These are phyloP conservation scores for Laticauda colubrina DNA, from an alignment of 2,113 vertebrate genomes.

Conservation along the genomic window DNA sequence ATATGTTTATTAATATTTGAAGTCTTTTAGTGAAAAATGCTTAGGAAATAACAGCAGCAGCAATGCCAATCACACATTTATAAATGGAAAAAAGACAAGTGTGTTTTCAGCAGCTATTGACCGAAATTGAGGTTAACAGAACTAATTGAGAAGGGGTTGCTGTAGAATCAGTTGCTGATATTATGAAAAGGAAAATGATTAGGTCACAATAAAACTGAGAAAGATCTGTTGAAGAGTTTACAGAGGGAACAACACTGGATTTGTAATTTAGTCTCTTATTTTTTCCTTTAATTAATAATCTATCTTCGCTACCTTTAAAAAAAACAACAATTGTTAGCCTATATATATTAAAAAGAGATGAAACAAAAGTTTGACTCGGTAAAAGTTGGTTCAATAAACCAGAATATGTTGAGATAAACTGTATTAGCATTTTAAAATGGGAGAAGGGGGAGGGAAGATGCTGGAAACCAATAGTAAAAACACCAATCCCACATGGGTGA, in stretches of 20 bases:
- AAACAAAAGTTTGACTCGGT: not conserved
- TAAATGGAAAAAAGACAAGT: not conserved
- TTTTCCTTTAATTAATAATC: not conserved
- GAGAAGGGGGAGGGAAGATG: not conserved
- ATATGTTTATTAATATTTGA: not conserved
- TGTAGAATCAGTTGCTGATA: not conserved
- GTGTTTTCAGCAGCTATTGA: not conserved
- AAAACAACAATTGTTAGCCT: not conserved
- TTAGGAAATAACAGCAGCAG: not conserved
- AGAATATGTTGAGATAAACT: not conserved
- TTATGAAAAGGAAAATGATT: not conserved
- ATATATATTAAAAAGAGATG: not conserved
- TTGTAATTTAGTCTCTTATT: not conserved
- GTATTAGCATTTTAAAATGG: not conserved
- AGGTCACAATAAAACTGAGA: not conserved
- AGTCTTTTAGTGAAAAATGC: not conserved
- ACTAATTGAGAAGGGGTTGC: not conserved
- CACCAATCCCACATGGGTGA: not conserved
- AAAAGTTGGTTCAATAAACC: not conserved
- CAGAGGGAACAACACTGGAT: not conserved
- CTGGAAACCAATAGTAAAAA: not conserved
- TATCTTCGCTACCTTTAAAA: not conserved
- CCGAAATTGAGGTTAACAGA: not conserved
- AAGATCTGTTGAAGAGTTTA: not conserved
- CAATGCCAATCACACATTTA: not conserved